A percentile compares a stretch with the other conserved stretches of the same genome.
phyloP scores from a whole-genome alignment of 2,888 invertebrate genomes.

The Polydrusus pterygomalis region DNA sequence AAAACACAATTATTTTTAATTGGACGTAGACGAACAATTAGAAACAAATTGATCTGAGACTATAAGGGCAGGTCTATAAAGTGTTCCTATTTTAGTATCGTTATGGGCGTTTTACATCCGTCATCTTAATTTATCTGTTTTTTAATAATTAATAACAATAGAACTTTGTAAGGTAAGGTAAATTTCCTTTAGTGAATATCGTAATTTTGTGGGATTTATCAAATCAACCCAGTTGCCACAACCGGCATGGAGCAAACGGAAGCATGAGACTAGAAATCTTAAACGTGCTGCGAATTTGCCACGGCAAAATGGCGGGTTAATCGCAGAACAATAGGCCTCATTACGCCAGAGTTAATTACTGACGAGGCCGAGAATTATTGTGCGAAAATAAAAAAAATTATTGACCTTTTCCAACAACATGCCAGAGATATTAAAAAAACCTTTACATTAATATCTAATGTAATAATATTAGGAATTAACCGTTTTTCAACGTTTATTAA shows the following conservation, averaged over 20 bases:
- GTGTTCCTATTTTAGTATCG: too few species aligned
- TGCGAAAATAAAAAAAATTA: too few species aligned
- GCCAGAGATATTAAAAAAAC: too few species aligned
- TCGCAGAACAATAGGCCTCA: slow-evolving; percentile 14
- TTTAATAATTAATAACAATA: background rate
- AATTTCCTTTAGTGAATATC: background rate
- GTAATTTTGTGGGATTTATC: background rate
- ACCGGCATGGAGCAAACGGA: background rate
- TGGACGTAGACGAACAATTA: too few species aligned
- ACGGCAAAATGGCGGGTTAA: slow-evolving; percentile 19
- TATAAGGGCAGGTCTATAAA: too few species aligned
- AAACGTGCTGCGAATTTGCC: slow-evolving; percentile 26
- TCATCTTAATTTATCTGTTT: background rate
- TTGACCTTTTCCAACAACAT: too few species aligned
- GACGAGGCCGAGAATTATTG: too few species aligned
- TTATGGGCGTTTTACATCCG: background rate
- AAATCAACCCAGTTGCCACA: background rate
- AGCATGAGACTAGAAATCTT: slow-evolving; percentile 20
- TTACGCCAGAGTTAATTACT: slow-evolving; percentile 8
- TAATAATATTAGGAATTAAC: too few species aligned
- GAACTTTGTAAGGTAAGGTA: background rate
- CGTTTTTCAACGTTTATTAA: too few species aligned
- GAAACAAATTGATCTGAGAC: too few species aligned
- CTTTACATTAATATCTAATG: too few species aligned
- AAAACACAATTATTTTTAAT: too few species aligned